These are phyloP conservation scores for Tokudaia muenninki DNA, from an alignment of 2,797 vertebrate genomes.

Conservation along the genomic window DNA sequence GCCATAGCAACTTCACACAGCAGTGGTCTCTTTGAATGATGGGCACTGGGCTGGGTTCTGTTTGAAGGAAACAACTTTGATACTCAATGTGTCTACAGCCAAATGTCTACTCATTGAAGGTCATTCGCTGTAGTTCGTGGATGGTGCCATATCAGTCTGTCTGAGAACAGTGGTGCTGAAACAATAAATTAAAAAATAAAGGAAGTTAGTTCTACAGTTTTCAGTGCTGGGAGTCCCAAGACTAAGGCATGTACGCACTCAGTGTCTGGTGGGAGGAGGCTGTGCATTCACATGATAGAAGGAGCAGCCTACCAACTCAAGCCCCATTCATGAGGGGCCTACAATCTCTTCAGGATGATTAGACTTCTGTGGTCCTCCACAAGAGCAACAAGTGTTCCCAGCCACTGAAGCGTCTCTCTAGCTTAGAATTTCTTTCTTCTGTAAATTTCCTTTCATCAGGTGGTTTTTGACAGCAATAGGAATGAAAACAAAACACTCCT, in stretches of 20 bases:
- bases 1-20: not conserved
- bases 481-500: not conserved
- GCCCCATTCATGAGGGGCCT: not conserved
- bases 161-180: not conserved
- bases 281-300: fast-evolving
- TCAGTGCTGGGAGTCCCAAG: not conserved
- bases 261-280: not conserved
- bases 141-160: not conserved
- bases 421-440: not conserved
- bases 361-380: not conserved
- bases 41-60: not conserved
- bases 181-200: not conserved
- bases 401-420: not conserved
- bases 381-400: not conserved
- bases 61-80: not conserved
- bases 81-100: not conserved
- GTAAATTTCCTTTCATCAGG: not conserved
- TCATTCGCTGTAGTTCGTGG: too few relatives aligned
- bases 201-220: not conserved
- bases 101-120: not conserved
- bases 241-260: not conserved
- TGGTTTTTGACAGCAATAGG: not conserved
- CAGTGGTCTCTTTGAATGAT: not conserved
- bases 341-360: too few relatives aligned
- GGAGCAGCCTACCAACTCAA: not conserved